Conservation (phyloP, 1,140 invertebrate species). For the Zaprionus capensis region DNA sequence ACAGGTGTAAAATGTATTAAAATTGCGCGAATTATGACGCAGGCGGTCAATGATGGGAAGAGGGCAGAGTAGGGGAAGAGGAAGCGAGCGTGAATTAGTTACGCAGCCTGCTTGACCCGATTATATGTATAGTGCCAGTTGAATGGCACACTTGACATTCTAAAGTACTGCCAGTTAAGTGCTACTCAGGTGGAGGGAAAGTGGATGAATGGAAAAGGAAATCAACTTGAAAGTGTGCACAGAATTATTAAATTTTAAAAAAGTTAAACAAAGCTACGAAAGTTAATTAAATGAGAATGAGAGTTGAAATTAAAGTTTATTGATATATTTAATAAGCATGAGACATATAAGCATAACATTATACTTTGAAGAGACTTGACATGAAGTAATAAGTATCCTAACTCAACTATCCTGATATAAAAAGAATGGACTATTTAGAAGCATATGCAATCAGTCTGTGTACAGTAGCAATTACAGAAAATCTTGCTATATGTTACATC, state of each 20-base stretch:
- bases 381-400: too few species aligned
- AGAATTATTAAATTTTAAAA: background rate
- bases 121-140: background rate
- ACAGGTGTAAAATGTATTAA: slow-evolving; percentile 9
- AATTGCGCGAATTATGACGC: slow-evolving; percentile 5
- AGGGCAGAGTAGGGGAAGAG: background rate
- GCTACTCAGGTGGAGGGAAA: background rate
- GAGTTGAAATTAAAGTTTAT: too few species aligned
- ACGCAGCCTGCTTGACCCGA: background rate
- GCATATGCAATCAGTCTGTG: too few species aligned
- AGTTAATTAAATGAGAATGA: too few species aligned
- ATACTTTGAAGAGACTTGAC: too few species aligned
- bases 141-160: background rate
- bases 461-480: too few species aligned
- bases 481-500: too few species aligned
- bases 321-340: too few species aligned
- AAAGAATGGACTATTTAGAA: too few species aligned
- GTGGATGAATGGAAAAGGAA: background rate
- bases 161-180: background rate
- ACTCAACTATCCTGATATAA: too few species aligned
- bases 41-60: background rate
- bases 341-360: too few species aligned
- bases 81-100: background rate
- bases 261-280: background rate
- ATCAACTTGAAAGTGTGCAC: background rate